Evolutionary conservation across 1,140 invertebrate species (phyloP), one percentile per base, ranked within the genome.

Genomic region (Pseudoatta argentina): DNA sequence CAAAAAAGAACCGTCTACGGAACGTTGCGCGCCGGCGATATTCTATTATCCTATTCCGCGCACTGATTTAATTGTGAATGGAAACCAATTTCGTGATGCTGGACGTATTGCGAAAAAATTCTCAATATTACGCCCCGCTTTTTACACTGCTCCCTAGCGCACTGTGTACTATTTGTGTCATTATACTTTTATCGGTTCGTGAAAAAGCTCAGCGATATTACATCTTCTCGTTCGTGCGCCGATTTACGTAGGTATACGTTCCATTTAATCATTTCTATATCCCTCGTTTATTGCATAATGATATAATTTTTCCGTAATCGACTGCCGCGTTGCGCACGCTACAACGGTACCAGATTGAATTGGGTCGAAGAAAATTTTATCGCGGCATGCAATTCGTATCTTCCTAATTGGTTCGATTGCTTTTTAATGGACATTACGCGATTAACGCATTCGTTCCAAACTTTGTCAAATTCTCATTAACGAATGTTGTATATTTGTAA

Each of bases 21-120:
- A 73, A 82, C 55, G 63, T 12, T 44, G 39, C 30, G n/a, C n/a
- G 55, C 61, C 34, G 59, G 34, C 16, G 7, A 63, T 83, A 83
- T 83, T 73, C 79, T 51, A 73, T 75, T 83, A 73, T 44, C 24
- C 69, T 51, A 61, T 83, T 83, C 59, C 16, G 69, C 69, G 18
- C 67, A 8, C 55, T 73, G 71, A 83, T 83, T 82, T 83, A 83
- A 83, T 83, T 83, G 79, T 61, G 69, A 83, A 48, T 61, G 69
- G 69, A 75, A 83, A 75, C 24, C 55, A 83, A 73, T 83, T 83
- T 83, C 55, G 48, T 21, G 27, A 63, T 73, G 57, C 27, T 21
- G 39, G 48, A 75, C 14, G 55, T 48, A 83, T 51, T 24, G 55
- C 67, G 34, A 82, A 73, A 44, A 83, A 75, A 63, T 73, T 83